These are phyloP conservation scores for Cydia fagiglandana DNA, from an alignment of 1,140 invertebrate genomes.

Conservation along the genomic window DNA sequence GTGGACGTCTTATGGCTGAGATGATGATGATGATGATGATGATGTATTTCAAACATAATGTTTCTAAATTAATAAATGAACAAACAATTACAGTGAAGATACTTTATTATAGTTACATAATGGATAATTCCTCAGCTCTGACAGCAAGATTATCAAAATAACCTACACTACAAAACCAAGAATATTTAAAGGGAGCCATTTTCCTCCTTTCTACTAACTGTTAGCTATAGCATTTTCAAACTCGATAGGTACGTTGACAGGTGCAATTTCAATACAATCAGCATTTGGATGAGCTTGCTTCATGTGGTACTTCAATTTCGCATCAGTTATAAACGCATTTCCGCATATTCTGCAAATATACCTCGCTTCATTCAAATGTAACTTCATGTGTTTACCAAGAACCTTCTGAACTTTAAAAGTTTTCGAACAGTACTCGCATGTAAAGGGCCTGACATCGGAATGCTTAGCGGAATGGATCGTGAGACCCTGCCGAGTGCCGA, in stretches of 20 bases:
- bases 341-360: background rate
- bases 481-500: constrained; percentile 75
- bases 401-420: background rate
- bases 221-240: too few species aligned
- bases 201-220: too few species aligned
- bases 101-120: too few species aligned
- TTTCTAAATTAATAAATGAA: background rate
- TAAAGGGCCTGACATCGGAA: background rate
- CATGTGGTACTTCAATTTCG: background rate
- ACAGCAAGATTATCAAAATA: background rate
- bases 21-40: too few species aligned
- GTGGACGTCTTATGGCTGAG: too few species aligned
- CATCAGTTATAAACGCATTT: background rate
- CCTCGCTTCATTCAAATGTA: background rate
- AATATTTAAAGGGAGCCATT: too few species aligned
- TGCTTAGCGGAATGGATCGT: background rate
- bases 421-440: background rate
- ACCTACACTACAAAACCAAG: background rate
- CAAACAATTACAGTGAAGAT: background rate
- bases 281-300: background rate
- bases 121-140: too few species aligned
- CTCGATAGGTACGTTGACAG: too few species aligned
- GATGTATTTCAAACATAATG: too few species aligned
- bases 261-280: background rate
- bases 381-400: background rate